Evolutionary conservation across 2,797 vertebrate genomes (phyloP), one percentile per base, ranked within the genome.

Genomic region (Acipenser oxyrinchus): DNA sequence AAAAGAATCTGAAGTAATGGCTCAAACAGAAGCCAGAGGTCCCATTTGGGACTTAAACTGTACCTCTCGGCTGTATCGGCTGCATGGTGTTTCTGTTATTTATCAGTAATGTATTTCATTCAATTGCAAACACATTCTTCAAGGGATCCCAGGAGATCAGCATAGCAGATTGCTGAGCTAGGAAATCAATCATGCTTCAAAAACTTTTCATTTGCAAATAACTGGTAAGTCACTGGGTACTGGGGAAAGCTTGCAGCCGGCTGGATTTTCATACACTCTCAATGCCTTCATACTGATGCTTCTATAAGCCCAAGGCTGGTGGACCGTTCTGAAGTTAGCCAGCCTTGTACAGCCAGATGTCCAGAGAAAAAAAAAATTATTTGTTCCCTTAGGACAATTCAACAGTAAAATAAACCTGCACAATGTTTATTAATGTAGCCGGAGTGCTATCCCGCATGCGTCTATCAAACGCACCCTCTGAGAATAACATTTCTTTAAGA

Each of bases 21-120:
- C 52, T 10, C n/a, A n/a, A n/a, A 55, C 52, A 55, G 52, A 9
- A 55, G 52, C 9, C 9, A 55, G 52, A 0, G 52, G 9, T 55
- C 52, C 52, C 63, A 23, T 64, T 11, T 18, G 9, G 8, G 18
- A 37, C 15, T 13, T 13, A 15, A 51, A 11, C 50, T 11, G 8
- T 49, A 18, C 15, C 52, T 61, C 63, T 48, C 64, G 4, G 50
- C 66, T 59, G 64, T 37, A 57, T 23, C 62, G 9, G 64, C 62
- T 68, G 68, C 68, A 60, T 63, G 61, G 66, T 61, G 68, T 66
- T 70, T 66, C 37, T 23, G 10, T 66, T 62, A 57, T 69, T 69
- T 72, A 63, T 66, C 64, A 60, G 66, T 65, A 68, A 71, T 66
- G 67, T 61, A 69, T 75, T 74, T 72, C 63, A 65, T 72, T 78